Evolutionary conservation across 2,888 invertebrate species (phyloP), one percentile per base, ranked within the genome.

Genomic region (Boloria euphrosyne): DNA sequence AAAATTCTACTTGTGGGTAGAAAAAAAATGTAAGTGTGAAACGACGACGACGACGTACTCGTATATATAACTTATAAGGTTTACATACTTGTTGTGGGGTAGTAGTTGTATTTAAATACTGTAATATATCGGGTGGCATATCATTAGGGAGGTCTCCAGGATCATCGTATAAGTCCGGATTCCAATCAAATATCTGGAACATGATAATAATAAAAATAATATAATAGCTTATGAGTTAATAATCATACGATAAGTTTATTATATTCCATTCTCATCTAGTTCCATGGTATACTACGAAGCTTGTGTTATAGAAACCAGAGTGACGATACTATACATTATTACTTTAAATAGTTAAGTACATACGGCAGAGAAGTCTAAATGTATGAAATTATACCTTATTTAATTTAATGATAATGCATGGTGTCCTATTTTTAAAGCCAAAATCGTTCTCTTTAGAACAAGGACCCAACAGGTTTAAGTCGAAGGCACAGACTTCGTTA

Each of bases 331-430:
- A n/a, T n/a, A n/a, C n/a, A n/a, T n/a, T n/a, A 22, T 22, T 22
- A 22, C 22, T 22, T 22, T 22, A 22, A 22, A 22, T n/a, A n/a
- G n/a, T n/a, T n/a, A n/a, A n/a, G n/a, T n/a, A n/a, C n/a, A 22
- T 22, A 22, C 22, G 3, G 22, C n/a, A n/a, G 6, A 22, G 14
- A 55, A 27, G 18, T 16, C 5, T 16, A 16, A 16, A 49, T 38
- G 5, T 17, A 27, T 16, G 5, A 57, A 50, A 27, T 7, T 31
- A 49, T 58, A 89, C 90, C 77, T 82, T 97, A 86, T 99, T 99
- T 53, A 99, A 89, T 83, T 99, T 99, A 71, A 99, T 93, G 82
- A 99, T 96, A 68, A 99, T 93, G 85, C 99, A 99, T 0, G 99
- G 99, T 43, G 95, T 95, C 66, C 96, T 97, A 74, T 95, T 94